These are phyloP conservation scores for Aratinga solstitialis DNA, from an alignment of 2,797 vertebrate genomes.

Conservation along the genomic window DNA sequence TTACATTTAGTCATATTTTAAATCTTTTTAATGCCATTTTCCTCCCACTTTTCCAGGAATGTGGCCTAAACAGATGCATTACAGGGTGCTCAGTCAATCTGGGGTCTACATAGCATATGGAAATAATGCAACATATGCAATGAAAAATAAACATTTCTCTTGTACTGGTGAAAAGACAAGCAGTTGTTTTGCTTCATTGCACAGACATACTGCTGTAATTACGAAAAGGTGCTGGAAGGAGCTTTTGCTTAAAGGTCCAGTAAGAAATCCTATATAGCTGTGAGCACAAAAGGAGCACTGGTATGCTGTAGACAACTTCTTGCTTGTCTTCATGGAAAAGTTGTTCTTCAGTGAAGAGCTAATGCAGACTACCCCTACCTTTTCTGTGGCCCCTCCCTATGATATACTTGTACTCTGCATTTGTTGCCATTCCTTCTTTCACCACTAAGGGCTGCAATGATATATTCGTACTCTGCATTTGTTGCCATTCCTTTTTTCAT, in stretches of 20 bases:
- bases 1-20: background rate
- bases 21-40: background rate
- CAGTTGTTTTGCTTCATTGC: background rate
- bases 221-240: background rate
- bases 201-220: background rate
- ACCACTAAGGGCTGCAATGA: background rate
- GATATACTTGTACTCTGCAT: background rate
- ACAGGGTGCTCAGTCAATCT: background rate
- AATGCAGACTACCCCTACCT: background rate
- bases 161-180: background rate
- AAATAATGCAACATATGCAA: background rate
- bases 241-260: background rate
- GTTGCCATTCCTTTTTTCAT: background rate
- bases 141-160: background rate
- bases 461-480: background rate
- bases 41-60: background rate
- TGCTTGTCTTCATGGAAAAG: background rate
- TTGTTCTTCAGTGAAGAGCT: background rate
- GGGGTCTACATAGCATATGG: background rate
- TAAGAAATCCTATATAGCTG: background rate
- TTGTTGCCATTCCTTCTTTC: background rate
- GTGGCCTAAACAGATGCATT: background rate
- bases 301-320: background rate
- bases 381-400: background rate
- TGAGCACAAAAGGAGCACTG: background rate